Evolutionary conservation across 2,113 vertebrate genomes (phyloP), one percentile per base, ranked within the genome.

Genomic region (Propithecus coquereli): DNA sequence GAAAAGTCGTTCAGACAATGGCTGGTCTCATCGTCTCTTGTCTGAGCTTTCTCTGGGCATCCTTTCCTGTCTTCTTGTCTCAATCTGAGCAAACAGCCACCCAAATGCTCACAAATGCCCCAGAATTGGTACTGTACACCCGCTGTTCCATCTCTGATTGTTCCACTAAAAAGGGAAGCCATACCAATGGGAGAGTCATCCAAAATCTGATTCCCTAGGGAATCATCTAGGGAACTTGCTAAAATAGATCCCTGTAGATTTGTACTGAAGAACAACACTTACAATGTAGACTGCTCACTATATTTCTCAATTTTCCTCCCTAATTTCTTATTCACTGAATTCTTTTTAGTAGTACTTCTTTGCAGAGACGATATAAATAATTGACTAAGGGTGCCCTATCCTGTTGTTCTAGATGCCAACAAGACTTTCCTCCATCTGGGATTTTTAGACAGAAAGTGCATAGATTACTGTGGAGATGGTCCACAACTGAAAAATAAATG

Each of bases 271-370:
- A 52, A 54, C 68, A 91, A 7, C 40, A 81, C 3, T 61, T 77
- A 61, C 6, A 18, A 71, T 43, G 50, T 4, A 59, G 52, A 43
- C 3, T 13, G 23, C 13, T 91, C 32, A 40, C 85, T 61, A 16
- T 16, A n/a, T 37, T 80, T 87, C 47, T 94, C 84, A 80, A n/a
- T 70, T 79, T 91, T 70, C 74, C 87, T 90, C 70, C 84, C 74
- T 80, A 34, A n/a, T 90, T 92, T 79, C 54, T 94, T 70, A 90
- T 30, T 87, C 45, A 61, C 37, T 52, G 22, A 74, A 86, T 84
- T 96, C 16, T 61, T 91, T 65, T 87, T 76, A 82, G 10, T 79
- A 43, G 5, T 73, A 40, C 57, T 79, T 77, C 57, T 80, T 87
- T 37, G 30, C 16, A 77, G 37, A 97, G 37, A 84, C 11, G 32